Conservation (phyloP, 2,888 invertebrate genomes). For the Stictocephala bisonia region DNA sequence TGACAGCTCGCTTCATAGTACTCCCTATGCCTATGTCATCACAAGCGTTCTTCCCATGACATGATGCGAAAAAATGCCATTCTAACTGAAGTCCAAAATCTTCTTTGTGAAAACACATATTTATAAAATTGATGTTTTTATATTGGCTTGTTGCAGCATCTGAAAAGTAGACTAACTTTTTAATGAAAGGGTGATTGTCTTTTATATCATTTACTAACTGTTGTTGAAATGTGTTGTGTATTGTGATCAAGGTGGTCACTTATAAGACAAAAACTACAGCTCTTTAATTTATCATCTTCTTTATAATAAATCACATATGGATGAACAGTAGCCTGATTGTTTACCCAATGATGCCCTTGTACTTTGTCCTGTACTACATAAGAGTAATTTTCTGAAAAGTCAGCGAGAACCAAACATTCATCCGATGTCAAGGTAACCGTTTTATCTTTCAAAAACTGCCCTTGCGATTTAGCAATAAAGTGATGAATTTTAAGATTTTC, state of each 20-base stretch:
- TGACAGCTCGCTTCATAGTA: conserved; percentile 23
- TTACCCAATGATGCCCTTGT: conserved; percentile 38
- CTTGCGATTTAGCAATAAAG: conserved; percentile 35
- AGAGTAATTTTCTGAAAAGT: conserved; percentile 14
- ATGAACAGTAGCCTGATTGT: conserved; percentile 9
- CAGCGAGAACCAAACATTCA: conserved; percentile 11
- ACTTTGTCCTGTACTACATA: conserved; percentile 35
- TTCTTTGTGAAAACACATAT: conserved; percentile 30
- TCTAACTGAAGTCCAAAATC: conserved; percentile 35
- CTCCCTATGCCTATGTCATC: conserved; percentile 19
- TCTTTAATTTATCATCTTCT: neutral
- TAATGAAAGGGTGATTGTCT: conserved; percentile 8
- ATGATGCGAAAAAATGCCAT: conserved; percentile 23
- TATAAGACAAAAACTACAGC: conserved; percentile 10
- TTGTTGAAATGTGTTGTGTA: conserved; percentile 11
- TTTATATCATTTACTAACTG: conserved; percentile 18
- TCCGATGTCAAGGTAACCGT: neutral
- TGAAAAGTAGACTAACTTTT: conserved; percentile 23
- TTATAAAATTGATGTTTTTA: conserved; percentile 32
- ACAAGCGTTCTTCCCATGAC: conserved; percentile 15
- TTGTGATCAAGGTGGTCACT: conserved; percentile 21
- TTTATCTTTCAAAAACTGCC: conserved; percentile 24
- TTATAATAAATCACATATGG: conserved; percentile 32
- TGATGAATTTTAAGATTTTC: conserved; percentile 11
- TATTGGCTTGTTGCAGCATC: conserved; percentile 17